Evolutionary conservation across 2,797 vertebrate species (phyloP).

Genomic region (Cryptoprocta ferox): DNA sequence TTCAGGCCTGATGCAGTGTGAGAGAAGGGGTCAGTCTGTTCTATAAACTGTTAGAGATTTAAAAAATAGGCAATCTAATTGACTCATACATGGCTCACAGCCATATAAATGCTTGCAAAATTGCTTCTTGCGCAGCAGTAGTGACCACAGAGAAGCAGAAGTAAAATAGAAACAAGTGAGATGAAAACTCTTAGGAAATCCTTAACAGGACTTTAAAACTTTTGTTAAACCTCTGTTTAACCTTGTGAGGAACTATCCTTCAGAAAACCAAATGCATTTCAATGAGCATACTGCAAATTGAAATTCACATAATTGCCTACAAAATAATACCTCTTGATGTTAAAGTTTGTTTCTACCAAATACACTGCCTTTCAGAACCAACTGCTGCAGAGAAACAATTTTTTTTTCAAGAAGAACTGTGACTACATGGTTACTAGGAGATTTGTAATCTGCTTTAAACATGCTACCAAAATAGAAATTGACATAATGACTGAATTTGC

Average conservation of each 20-base stretch:
- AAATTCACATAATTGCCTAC: constrained; percentile 40
- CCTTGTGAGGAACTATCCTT: not conserved
- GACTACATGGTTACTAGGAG: constrained; percentile 39
- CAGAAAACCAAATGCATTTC: constrained; percentile 71
- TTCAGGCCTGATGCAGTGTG: not conserved
- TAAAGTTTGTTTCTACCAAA: constrained; percentile 57
- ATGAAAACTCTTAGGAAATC: constrained; percentile 77
- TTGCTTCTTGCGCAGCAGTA: constrained; percentile 72
- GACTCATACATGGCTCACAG: constrained; percentile 80
- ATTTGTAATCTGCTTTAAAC: constrained; percentile 63
- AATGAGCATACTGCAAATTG: constrained; percentile 36
- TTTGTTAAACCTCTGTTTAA: constrained; percentile 42
- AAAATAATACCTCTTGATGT: constrained; percentile 35
- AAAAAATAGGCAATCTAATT: constrained; percentile 77
- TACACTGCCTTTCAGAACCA: constrained; percentile 53
- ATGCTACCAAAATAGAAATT: constrained; percentile 64
- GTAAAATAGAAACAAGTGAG: constrained; percentile 61
- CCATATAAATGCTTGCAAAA: constrained; percentile 80
- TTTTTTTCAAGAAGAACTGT: constrained; percentile 32
- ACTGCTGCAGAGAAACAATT: constrained; percentile 33
- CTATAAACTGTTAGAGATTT: constrained; percentile 72
- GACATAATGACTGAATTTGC: constrained; percentile 53
- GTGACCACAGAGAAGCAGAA: constrained; percentile 80
- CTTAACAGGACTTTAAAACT: constrained; percentile 52
- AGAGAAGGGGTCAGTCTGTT: constrained; percentile 68